Evolutionary conservation across 2,888 invertebrate genomes (phyloP), one percentile per base, ranked within the genome.

Genomic region (Mechanitis mazaeus): DNA sequence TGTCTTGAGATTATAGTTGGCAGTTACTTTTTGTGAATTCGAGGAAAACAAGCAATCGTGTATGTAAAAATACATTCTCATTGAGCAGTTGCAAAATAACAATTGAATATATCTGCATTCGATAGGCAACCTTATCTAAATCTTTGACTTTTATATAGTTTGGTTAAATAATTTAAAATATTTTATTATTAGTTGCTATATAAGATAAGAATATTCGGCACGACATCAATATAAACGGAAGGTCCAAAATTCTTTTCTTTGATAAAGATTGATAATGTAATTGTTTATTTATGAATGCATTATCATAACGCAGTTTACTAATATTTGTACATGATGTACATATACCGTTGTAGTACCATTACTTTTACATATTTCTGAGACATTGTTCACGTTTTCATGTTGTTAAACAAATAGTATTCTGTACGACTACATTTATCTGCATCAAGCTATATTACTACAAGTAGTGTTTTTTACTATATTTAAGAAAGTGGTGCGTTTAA

Each of bases 141-240:
- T 46, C 35, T 45, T 47, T 53, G 56, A 59, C 61, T 63, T 63
- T 53, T 47, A 64, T 64, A 63, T 54, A 61, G 56, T 61, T 20
- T 1, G 20, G 20, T 20, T 20, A 20, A 20, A 20, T 20, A 20
- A 20, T 20, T 20, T 20, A 20, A 20, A 20, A 20, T 20, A 20
- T 20, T 20, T 20, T 20, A 20, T 79, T 79, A 80, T 81, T 78
- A 83, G 80, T 83, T 84, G 79, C 76, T 79, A 79, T 73, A 45
- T 69, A 68, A 73, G 81, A 81, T 83, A 82, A 81, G 76, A 78
- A 74, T 80, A 28, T 68, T 81, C 78, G 83, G 81, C 83, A 83
- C 81, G 81, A 72, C 58, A 54, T 58, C 20, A 20, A 20, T 20
- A 20, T 20, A 20, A 20, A 20, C 20, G 20, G 20, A 20, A 20